These are phyloP conservation scores for Babyrousa celebensis DNA, from an alignment of 2,797 vertebrate genomes.

Conservation along the genomic window DNA sequence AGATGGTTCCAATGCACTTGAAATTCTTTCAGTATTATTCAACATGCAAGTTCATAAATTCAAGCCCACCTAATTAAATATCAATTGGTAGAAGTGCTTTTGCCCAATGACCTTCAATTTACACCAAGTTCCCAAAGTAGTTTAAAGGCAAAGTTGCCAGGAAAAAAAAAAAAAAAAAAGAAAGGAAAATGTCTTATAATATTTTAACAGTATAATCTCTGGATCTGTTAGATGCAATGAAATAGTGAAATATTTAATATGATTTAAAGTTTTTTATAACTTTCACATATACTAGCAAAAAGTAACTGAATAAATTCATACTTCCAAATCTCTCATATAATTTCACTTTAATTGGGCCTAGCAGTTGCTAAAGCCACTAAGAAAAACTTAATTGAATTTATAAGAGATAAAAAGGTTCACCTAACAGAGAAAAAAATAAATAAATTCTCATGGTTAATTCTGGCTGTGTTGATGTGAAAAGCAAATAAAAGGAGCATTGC, in stretches of 20 bases:
- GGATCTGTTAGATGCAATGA: background rate
- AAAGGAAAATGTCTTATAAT: background rate
- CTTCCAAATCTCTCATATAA: constrained; percentile 31
- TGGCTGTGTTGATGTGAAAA: constrained; percentile 8
- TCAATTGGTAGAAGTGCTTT: background rate
- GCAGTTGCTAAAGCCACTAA: background rate
- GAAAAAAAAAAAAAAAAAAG: background rate
- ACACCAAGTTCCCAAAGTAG: constrained; percentile 7
- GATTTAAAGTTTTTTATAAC: constrained; percentile 14
- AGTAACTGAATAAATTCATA: background rate
- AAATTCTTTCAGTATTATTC: constrained; percentile 52
- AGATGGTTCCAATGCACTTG: background rate
- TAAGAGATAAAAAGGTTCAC: constrained; percentile 48
- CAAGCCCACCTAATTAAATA: constrained; percentile 7
- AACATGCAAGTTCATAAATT: constrained; percentile 16
- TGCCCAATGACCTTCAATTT: constrained; percentile 20
- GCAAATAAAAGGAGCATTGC: constrained; percentile 77
- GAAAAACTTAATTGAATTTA: constrained; percentile 37
- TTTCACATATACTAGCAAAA: background rate
- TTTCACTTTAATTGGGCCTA: constrained; percentile 57
- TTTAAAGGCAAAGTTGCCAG: constrained; percentile 55
- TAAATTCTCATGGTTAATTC: constrained; percentile 52
- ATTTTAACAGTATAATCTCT: constrained; percentile 43
- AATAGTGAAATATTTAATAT: constrained; percentile 25
- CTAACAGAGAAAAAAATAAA: constrained; percentile 50